Conservation (phyloP, 2,888 invertebrate genomes). For the Agrilus mali region DNA sequence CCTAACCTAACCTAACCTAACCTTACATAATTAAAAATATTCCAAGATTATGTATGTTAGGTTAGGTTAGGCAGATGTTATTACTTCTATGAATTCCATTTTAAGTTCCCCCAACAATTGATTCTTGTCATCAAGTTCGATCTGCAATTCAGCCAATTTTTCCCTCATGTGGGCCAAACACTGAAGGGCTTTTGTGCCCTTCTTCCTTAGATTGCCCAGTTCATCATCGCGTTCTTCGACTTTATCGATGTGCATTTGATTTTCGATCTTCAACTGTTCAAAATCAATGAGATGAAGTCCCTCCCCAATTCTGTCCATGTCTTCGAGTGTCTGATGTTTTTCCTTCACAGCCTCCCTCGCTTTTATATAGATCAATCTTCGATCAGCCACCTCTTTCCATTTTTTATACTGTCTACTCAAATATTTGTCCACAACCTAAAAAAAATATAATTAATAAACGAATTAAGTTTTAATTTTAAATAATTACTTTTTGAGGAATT, state of each 20-base stretch:
- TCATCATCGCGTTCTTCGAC: constrained; percentile 44
- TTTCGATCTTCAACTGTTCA: constrained; percentile 43
- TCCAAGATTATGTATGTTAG: no score
- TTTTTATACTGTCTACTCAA: constrained; percentile 22
- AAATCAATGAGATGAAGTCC: constrained; percentile 40
- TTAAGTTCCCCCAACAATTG: constrained; percentile 16
- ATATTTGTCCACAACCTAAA: constrained; percentile 19
- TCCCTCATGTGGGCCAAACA: constrained; percentile 40
- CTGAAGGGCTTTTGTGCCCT: constrained; percentile 38
- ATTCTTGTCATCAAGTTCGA: constrained; percentile 22
- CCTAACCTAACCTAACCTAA: no score
- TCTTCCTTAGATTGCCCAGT: constrained; percentile 33
- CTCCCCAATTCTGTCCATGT: constrained; percentile 36
- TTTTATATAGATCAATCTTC: constrained; percentile 25
- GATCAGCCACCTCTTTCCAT: constrained; percentile 20
- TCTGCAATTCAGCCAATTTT: constrained; percentile 33
- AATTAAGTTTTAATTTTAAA: no score
- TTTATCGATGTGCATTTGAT: constrained; percentile 40
- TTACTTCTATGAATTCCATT: constrained; percentile 14
- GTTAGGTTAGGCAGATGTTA: constrained; percentile 1
- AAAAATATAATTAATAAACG: neutral
- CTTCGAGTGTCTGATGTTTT: constrained; percentile 22
- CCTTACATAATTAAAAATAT: no score
- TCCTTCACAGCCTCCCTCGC: constrained; percentile 24
- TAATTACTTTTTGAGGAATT: constrained; percentile 25